These are phyloP conservation scores for Mastomys coucha DNA, from an alignment of 2,113 vertebrate species.

Conservation along the genomic window DNA sequence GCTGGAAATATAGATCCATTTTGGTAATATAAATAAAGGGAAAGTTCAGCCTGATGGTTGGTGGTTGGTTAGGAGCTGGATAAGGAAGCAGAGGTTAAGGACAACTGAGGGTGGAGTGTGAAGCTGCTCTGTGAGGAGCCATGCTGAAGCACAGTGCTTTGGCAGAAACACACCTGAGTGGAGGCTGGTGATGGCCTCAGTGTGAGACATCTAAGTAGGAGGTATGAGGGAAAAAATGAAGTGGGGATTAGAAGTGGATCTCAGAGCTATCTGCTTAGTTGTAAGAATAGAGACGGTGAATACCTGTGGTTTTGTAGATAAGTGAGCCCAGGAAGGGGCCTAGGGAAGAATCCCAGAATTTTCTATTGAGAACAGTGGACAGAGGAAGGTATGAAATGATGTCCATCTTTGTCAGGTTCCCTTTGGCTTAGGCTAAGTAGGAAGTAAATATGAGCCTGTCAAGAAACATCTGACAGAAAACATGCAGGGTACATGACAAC, in stretches of 20 bases:
- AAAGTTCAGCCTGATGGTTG: not conserved
- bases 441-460: accelerated
- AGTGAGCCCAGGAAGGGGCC: not conserved
- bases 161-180: not conserved
- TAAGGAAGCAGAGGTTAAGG: not conserved
- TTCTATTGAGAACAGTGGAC: too few species aligned
- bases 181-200: not conserved
- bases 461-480: not conserved
- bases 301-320: not conserved
- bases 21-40: not conserved
- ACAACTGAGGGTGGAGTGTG: too few species aligned
- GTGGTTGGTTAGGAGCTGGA: not conserved
- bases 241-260: not conserved
- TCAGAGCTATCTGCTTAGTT: not conserved
- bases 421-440: not conserved
- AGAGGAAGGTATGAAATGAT: not conserved
- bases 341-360: not conserved
- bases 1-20: not conserved
- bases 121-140: not conserved
- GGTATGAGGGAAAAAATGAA: not conserved
- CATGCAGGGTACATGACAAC: too few species aligned
- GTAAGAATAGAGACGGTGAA: not conserved
- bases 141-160: not conserved
- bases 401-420: not conserved
- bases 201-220: not conserved